These are phyloP conservation scores for Drosophila nikananu DNA, from an alignment of 1,140 invertebrate species.

Conservation along the genomic window DNA sequence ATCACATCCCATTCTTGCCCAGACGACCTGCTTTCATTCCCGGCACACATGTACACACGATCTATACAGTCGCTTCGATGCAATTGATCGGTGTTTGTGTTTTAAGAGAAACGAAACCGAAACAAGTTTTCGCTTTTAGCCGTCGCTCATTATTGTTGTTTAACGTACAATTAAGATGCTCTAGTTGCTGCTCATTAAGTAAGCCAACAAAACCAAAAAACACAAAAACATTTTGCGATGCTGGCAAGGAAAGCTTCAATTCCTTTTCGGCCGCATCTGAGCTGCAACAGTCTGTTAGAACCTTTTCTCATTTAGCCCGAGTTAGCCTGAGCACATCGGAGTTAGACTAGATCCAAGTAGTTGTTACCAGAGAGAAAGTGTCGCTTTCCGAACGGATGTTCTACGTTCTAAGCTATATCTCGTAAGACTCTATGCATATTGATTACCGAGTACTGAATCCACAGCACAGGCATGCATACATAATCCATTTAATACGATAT, in stretches of 20 bases:
- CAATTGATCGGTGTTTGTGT: constrained; percentile 54
- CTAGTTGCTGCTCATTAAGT: constrained; percentile 54
- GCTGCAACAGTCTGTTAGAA: constrained; percentile 34
- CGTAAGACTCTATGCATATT: constrained; percentile 72
- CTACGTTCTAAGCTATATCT: constrained; percentile 69
- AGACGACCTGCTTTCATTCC: constrained; percentile 32
- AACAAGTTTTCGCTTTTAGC: constrained; percentile 43
- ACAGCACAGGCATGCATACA: constrained; percentile 47
- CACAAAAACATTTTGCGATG: constrained; percentile 22
- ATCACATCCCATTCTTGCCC: constrained; percentile 35
- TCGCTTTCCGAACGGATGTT: constrained; percentile 44
- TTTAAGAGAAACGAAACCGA: constrained; percentile 36
- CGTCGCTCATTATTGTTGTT: constrained; percentile 75
- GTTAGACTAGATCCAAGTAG: constrained; percentile 58
- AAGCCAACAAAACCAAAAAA: constrained; percentile 22
- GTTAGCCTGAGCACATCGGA: constrained; percentile 51
- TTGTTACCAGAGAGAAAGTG: constrained; percentile 31
- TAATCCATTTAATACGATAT: constrained; percentile 44
- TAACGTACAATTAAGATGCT: constrained; percentile 58
- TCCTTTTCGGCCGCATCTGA: constrained; percentile 47
- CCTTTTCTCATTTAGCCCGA: constrained; percentile 47
- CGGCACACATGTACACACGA: constrained; percentile 39
- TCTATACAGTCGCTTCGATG: constrained; percentile 26
- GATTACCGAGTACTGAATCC: constrained; percentile 43
- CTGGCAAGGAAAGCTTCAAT: constrained; percentile 49